Evolutionary conservation across 2,888 invertebrate genomes (phyloP).

Genomic region (Drosophila prolongata): DNA sequence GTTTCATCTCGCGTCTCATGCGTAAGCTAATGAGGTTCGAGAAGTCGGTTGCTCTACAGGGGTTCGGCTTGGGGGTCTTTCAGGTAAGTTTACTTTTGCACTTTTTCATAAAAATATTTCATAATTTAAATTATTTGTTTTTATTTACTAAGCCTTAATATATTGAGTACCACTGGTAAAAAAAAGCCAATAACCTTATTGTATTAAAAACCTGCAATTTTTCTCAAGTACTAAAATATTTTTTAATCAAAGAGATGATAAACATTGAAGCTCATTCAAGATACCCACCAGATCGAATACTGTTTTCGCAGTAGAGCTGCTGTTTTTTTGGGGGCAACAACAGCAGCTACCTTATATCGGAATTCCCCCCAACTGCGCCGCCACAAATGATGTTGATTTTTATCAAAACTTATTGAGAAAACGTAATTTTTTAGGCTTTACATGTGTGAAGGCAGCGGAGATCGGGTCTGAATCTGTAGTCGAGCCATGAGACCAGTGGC

Average conservation of each 20-base stretch:
- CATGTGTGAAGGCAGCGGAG: conserved; percentile 45
- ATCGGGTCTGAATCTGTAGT: conserved; percentile 1
- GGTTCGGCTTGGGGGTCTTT: not conserved
- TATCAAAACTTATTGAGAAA: conserved; percentile 81
- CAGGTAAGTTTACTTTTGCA: no score
- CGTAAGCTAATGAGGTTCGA: conserved; percentile 73
- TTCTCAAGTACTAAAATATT: no score
- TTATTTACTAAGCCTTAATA: no score
- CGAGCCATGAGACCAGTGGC: conserved; percentile 20
- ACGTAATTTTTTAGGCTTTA: conserved; percentile 77
- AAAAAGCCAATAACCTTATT: no score
- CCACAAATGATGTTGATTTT: conserved; percentile 80
- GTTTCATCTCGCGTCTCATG: conserved; percentile 55
- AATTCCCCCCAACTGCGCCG: conserved; percentile 78
- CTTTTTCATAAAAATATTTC: not conserved
- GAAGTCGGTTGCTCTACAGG: conserved; percentile 40
- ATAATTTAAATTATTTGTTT: no score
- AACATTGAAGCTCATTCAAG: conserved; percentile 34
- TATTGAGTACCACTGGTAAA: no score
- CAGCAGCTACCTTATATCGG: conserved; percentile 72
- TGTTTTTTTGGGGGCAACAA: conserved; percentile 35
- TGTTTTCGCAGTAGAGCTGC: conserved; percentile 22
- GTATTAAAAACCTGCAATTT: no score
- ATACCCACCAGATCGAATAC: conserved; percentile 28
- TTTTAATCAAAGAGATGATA: no score